Conservation (phyloP, 1,140 invertebrate species). For the Cephus cinctus region DNA sequence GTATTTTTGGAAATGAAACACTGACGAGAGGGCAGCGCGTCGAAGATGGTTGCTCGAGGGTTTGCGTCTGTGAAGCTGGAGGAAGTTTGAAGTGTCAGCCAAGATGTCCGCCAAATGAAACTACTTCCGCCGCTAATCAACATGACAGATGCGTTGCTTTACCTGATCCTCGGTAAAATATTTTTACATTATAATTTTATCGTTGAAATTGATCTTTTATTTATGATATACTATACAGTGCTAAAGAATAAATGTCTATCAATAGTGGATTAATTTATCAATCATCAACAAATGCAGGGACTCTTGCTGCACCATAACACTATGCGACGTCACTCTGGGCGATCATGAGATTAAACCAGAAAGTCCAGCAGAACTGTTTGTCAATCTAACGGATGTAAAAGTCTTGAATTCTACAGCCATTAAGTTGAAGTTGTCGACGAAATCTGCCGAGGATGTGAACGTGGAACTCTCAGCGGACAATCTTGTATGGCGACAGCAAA, state of each 20-base stretch:
- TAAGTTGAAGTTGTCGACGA: slow-evolving; percentile 41
- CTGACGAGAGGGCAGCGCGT: slow-evolving; percentile 71
- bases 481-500: slow-evolving; percentile 46
- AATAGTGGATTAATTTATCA: too few relatives aligned
- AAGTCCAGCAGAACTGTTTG: slow-evolving; percentile 34
- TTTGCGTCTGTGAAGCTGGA: slow-evolving; percentile 73
- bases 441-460: slow-evolving; percentile 33
- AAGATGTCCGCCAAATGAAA: slow-evolving; percentile 58
- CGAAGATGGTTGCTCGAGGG: slow-evolving; percentile 75
- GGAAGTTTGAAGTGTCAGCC: slow-evolving; percentile 73
- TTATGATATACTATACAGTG: too few relatives aligned
- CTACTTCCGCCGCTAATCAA: slow-evolving; percentile 37
- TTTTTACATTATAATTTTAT: not conserved
- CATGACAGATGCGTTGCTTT: slow-evolving; percentile 49
- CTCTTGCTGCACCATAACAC: slow-evolving; percentile 77
- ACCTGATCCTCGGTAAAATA: slow-evolving; percentile 38
- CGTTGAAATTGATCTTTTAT: too few relatives aligned
- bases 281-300: slow-evolving; percentile 56
- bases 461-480: slow-evolving; percentile 51
- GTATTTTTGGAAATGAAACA: slow-evolving; percentile 73
- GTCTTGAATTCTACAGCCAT: slow-evolving; percentile 50
- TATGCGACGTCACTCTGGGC: slow-evolving; percentile 77
- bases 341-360: slow-evolving; percentile 64
- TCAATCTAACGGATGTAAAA: slow-evolving; percentile 47
- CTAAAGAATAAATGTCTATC: too few relatives aligned